Base-by-base conservation (phyloP, 2,888 invertebrate genomes). In the Hypsopygia costalis region DNA sequence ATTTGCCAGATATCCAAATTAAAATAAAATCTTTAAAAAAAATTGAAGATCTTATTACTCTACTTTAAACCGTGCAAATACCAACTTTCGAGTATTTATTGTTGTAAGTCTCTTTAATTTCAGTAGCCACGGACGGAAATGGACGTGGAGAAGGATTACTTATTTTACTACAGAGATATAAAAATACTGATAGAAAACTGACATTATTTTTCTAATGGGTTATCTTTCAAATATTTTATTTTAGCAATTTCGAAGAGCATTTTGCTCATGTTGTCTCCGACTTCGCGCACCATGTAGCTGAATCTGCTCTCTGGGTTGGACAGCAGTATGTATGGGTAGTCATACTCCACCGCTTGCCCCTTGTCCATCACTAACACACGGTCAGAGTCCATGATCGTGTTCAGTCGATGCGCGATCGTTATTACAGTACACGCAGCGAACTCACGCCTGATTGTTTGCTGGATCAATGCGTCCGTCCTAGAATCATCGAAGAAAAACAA, bases 361-460 rank as follows among this genome's bases (percentile, higher is more conserved):
- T 91, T 91, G 58, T 95, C 94, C 92, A 98, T 94, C 0, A 97
- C 97, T 34, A 97, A 82, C 8, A 97, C 93, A 34, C 93, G 91
- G 79, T 97, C 95, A 0, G 95, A 95, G 71, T 98, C 97, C 93
- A 97, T 97, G 46, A 98, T 94, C 0, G 97, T 97, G 68, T 97
- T 93, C 12, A 98, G 85, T 21, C 97, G 91, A 78, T 97, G 97
- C 1, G 97, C 97, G 21, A 97, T 96, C 0, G 97, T 97, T 11
- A 97, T 78, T 7, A 97, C 97, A 0, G 97, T 97, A 69, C 96
- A 97, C 0, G 92, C 66, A 4, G 88, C 83, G 63, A 97, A 97
- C 72, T 94, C 93, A 5, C 86, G 87, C 25, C 96, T 90, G 31
- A 97, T 96, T 0, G 96, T 95, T 52, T 90, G 90, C 69, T 97